Percentiles rank a stretch among this genome's conserved stretches.
Evolutionary conservation across 2,797 vertebrate genomes (phyloP).

Genomic region (Corythornis leucogaster): DNA sequence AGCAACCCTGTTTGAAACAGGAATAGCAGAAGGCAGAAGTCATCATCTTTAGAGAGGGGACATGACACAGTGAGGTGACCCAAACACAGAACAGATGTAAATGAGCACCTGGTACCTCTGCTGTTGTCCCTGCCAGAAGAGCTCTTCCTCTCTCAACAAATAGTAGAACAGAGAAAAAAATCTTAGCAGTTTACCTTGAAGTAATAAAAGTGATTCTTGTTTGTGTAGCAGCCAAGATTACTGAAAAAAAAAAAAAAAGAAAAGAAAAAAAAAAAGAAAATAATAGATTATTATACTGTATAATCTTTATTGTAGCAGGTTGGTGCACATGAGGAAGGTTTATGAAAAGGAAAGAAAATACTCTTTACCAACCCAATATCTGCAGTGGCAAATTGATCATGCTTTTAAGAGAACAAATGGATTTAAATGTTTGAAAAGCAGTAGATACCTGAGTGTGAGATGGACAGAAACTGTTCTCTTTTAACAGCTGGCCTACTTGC

Average conservation of each 20-base stretch:
- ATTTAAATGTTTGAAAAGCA: background rate
- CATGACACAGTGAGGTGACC: background rate
- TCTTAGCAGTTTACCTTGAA: background rate
- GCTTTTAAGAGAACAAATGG: background rate
- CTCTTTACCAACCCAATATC: background rate
- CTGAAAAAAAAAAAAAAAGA: background rate
- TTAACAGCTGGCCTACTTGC: background rate
- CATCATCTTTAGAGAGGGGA: background rate
- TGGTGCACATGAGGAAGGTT: fast-evolving
- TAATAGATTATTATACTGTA: background rate
- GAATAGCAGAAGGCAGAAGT: background rate
- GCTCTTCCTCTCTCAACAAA: background rate
- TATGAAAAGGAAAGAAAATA: background rate
- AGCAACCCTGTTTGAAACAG: background rate
- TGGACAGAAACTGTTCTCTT: background rate
- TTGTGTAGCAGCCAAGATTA: background rate
- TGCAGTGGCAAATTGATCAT: background rate
- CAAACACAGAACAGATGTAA: background rate
- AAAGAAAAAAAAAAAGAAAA: background rate
- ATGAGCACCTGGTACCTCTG: background rate
- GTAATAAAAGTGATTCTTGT: background rate
- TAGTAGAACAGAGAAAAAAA: background rate
- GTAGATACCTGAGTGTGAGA: background rate
- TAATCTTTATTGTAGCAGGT: background rate
- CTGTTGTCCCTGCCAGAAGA: background rate